Evolutionary conservation across 2,797 vertebrate species (phyloP).

Genomic region (Pempheris klunzingeri): DNA sequence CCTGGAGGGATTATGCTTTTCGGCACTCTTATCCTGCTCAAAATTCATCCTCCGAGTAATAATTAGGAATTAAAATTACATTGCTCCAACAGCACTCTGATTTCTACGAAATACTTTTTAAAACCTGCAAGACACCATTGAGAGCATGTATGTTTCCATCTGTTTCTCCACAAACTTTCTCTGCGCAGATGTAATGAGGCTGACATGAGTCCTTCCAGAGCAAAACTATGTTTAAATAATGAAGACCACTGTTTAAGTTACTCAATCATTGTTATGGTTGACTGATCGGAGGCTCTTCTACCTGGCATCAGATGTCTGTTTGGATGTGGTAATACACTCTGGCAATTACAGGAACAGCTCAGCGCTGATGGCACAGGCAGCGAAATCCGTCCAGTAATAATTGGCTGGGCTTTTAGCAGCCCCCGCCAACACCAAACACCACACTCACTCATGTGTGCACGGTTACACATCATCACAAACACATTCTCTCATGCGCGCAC

Average conservation of each 20-base stretch:
- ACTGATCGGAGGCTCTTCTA: constrained; percentile 31
- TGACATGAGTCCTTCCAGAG: background rate
- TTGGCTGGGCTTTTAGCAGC: constrained; percentile 55
- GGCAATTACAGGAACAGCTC: constrained; percentile 45
- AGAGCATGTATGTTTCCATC: background rate
- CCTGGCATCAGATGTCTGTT: constrained; percentile 43
- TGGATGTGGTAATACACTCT: constrained; percentile 41
- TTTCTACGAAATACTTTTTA: background rate
- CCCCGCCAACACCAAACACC: constrained; percentile 25
- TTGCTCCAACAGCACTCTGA: background rate
- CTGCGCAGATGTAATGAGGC: constrained; percentile 1
- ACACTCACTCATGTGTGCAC: constrained; percentile 16
- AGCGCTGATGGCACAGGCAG: constrained; percentile 47
- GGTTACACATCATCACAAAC: background rate
- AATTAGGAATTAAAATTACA: background rate
- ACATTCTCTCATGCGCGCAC: constrained; percentile 18
- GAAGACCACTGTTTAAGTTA: constrained; percentile 18
- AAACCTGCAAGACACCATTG: background rate
- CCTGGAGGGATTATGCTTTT: background rate
- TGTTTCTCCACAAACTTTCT: background rate
- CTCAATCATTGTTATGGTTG: constrained; percentile 34
- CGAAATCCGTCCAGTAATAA: constrained; percentile 64
- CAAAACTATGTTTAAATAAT: background rate
- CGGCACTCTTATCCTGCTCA: background rate
- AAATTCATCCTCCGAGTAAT: background rate